A percentile compares a stretch with the other conserved stretches of the same genome.
phyloP scores from a whole-genome alignment of 2,797 vertebrate species.

The Melanogrammus aeglefinus region DNA sequence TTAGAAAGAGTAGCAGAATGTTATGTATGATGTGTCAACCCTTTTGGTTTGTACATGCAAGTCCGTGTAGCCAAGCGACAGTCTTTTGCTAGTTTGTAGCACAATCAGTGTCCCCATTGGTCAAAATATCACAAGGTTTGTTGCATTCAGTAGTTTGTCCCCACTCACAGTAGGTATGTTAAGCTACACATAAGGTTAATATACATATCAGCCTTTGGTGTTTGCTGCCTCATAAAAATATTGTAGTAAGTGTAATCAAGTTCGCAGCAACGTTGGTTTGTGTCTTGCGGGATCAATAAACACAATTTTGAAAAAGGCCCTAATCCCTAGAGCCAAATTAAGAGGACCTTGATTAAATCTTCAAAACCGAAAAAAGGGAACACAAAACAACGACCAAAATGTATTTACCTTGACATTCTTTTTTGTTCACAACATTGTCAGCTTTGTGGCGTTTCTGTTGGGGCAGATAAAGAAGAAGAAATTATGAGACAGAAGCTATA shows the following conservation, averaged over 20 bases:
- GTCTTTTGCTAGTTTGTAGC: neutral
- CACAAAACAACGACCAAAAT: slow-evolving; percentile 3
- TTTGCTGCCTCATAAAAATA: neutral
- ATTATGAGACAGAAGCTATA: neutral
- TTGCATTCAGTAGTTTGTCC: neutral
- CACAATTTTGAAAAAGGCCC: neutral
- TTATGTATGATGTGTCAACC: neutral
- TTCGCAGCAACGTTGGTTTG: neutral
- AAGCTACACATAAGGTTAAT: neutral
- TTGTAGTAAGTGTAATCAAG: neutral
- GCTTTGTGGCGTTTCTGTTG: slow-evolving; percentile 97
- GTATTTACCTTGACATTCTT: slow-evolving; percentile 92
- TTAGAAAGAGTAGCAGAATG: neutral
- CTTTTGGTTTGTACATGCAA: neutral
- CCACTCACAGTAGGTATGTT: neutral
- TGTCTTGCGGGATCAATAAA: neutral
- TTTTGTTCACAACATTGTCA: slow-evolving; percentile 94
- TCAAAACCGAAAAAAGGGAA: neutral
- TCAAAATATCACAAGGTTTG: no score
- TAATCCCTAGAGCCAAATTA: neutral
- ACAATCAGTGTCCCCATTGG: no score
- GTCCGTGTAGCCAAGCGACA: neutral
- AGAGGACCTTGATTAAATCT: neutral
- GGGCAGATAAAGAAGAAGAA: slow-evolving; percentile 16
- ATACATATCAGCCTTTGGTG: no score